These are phyloP conservation scores for Oreonectes daqikongensis DNA, from an alignment of 2,797 vertebrate genomes.

Conservation along the genomic window DNA sequence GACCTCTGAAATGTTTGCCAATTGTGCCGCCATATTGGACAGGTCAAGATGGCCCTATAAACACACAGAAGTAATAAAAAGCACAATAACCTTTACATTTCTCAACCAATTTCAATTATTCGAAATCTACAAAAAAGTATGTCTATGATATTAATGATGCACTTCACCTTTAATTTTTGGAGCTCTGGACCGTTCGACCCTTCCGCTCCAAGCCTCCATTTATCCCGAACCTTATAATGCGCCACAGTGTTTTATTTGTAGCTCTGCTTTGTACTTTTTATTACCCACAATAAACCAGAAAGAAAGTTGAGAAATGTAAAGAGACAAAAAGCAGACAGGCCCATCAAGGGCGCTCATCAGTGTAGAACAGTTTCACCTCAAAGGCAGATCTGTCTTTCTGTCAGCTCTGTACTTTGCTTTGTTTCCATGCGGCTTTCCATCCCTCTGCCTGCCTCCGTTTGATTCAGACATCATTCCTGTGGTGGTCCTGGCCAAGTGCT, in stretches of 20 bases:
- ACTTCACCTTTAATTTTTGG: neutral
- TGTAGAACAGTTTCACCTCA: conserved; percentile 20
- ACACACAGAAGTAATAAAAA: no score
- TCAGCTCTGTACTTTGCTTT: conserved; percentile 1
- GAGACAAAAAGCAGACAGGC: conserved; percentile 14
- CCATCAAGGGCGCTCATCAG: conserved; percentile 8
- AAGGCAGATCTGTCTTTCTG: conserved; percentile 7
- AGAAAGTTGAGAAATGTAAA: conserved; percentile 15
- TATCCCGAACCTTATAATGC: neutral
- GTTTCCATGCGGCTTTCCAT: neutral
- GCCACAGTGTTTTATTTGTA: conserved; percentile 2
- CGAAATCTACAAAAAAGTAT: no score
- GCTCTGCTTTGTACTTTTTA: conserved; percentile 1
- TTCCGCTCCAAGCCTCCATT: neutral
- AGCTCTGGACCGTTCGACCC: neutral
- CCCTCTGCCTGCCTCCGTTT: conserved; percentile 7
- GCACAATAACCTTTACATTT: no score
- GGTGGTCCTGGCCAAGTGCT: conserved; percentile 62
- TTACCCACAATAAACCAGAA: conserved; percentile 2
- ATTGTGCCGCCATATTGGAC: no score
- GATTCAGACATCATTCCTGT: conserved; percentile 42
- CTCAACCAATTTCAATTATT: no score
- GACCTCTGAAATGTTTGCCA: no score
- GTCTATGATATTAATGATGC: neutral
- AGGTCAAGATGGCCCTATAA: no score